phyloP scores from a whole-genome alignment of 2,113 vertebrate genomes.

The Nymphicus hollandicus region DNA sequence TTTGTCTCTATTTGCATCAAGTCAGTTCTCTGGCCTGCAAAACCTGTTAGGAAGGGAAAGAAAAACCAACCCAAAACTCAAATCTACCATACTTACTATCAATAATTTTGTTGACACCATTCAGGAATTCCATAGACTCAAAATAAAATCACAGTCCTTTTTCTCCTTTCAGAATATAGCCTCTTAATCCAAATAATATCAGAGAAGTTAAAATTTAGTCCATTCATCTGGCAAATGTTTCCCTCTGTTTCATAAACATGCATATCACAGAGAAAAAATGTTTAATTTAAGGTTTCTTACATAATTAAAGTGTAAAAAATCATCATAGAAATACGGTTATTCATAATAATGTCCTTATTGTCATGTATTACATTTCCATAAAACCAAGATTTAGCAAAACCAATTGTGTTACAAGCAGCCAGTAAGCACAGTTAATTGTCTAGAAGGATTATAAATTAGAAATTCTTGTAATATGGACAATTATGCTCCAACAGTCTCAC shows the following conservation, averaged over 20 bases:
- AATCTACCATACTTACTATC: constrained; percentile 66
- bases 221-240: constrained; percentile 74
- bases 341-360: neutral
- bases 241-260: constrained; percentile 67
- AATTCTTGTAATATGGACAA: neutral
- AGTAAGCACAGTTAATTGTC: neutral
- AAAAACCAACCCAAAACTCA: constrained; percentile 52
- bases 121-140: constrained; percentile 71
- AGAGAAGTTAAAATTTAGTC: constrained; percentile 76
- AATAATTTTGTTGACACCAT: constrained; percentile 61
- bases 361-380: neutral
- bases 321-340: constrained; percentile 58
- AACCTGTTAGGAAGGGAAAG: constrained; percentile 51
- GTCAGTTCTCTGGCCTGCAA: constrained; percentile 33
- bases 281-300: constrained; percentile 71
- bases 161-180: constrained; percentile 78
- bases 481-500: neutral
- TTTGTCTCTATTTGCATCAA: neutral
- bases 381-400: neutral
- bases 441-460: neutral
- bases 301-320: constrained; percentile 79
- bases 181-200: constrained; percentile 82
- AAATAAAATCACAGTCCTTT: constrained; percentile 96
- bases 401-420: neutral
- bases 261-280: constrained; percentile 71